phyloP scores from a whole-genome alignment of 2,113 vertebrate genomes.

The Oplegnathus fasciatus region DNA sequence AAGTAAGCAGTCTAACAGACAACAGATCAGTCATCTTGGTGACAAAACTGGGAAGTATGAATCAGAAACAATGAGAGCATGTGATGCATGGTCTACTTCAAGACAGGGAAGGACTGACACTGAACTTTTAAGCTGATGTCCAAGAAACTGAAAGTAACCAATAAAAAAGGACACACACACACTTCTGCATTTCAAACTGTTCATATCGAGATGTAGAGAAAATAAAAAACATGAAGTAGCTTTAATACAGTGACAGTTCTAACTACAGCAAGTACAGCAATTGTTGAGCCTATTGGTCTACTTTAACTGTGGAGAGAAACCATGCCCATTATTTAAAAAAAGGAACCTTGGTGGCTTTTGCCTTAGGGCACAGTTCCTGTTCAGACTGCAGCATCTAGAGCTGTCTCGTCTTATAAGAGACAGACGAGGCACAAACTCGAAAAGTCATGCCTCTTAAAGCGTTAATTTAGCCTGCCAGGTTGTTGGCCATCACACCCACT shows the following conservation, averaged over 20 bases:
- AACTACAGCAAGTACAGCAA: neutral
- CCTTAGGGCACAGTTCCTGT: conserved; percentile 61
- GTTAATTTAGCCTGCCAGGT: conserved; percentile 12
- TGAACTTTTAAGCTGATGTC: neutral
- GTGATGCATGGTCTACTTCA: neutral
- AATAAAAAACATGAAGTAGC: neutral
- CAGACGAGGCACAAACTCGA: conserved; percentile 11
- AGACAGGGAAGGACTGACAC: neutral
- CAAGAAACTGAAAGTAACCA: conserved; percentile 14
- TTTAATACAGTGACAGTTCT: neutral
- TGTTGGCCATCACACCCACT: neutral
- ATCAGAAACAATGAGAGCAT: conserved; percentile 10
- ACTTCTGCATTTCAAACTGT: neutral
- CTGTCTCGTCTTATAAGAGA: conserved; percentile 15
- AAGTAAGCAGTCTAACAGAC: neutral
- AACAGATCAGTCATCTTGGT: conserved; percentile 2
- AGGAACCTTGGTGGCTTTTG: conserved; percentile 46
- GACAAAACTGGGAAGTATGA: conserved; percentile 46
- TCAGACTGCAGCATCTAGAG: conserved; percentile 10
- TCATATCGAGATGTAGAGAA: neutral
- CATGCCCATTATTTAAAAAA: neutral
- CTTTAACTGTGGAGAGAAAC: conserved; percentile 5
- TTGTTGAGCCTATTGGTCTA: neutral
- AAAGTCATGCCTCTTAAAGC: neutral
- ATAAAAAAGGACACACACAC: neutral